Evolutionary conservation across 1,140 invertebrate genomes (phyloP).

Genomic region (Plectus sambesii): DNA sequence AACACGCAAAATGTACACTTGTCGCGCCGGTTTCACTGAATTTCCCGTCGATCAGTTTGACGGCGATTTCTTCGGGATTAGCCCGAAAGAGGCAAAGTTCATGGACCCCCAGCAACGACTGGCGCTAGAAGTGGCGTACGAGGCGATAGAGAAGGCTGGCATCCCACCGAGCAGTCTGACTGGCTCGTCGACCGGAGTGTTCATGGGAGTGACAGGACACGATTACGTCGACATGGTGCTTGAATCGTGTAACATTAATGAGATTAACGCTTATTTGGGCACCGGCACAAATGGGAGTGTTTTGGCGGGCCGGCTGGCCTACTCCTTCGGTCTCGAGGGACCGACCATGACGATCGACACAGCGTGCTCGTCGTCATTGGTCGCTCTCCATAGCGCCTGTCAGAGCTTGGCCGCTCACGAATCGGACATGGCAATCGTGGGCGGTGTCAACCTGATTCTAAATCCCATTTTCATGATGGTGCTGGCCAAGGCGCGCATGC

Average conservation of each 20-base stretch:
- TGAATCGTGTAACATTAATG: slow-evolving; percentile 13
- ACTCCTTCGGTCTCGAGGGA: slow-evolving; percentile 49
- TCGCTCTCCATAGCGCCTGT: slow-evolving; percentile 67
- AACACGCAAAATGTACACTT: too few species aligned
- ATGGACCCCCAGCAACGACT: slow-evolving; percentile 53
- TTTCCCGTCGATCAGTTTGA: slow-evolving; percentile 47
- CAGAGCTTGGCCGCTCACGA: slow-evolving; percentile 64
- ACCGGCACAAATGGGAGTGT: slow-evolving; percentile 30
- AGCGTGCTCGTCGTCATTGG: slow-evolving; percentile 79
- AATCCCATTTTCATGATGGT: slow-evolving; percentile 72
- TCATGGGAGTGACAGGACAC: slow-evolving; percentile 26
- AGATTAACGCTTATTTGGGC: slow-evolving; percentile 25
- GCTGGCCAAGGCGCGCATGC: slow-evolving; percentile 70
- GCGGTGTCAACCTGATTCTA: slow-evolving; percentile 66
- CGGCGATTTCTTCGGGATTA: slow-evolving; percentile 52
- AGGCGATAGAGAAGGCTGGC: slow-evolving; percentile 34
- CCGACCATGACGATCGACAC: slow-evolving; percentile 83
- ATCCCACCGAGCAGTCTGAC: slow-evolving; percentile 33
- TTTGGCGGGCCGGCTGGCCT: slow-evolving; percentile 32
- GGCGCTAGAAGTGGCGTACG: slow-evolving; percentile 49
- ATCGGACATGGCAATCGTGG: slow-evolving; percentile 80
- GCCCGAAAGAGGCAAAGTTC: slow-evolving; percentile 49
- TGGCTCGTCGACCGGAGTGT: slow-evolving; percentile 36
- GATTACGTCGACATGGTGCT: slow-evolving; percentile 49
- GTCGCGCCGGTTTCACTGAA: too few species aligned